Conservation (phyloP, 1,140 invertebrate genomes). For the Mamestra configurata region DNA sequence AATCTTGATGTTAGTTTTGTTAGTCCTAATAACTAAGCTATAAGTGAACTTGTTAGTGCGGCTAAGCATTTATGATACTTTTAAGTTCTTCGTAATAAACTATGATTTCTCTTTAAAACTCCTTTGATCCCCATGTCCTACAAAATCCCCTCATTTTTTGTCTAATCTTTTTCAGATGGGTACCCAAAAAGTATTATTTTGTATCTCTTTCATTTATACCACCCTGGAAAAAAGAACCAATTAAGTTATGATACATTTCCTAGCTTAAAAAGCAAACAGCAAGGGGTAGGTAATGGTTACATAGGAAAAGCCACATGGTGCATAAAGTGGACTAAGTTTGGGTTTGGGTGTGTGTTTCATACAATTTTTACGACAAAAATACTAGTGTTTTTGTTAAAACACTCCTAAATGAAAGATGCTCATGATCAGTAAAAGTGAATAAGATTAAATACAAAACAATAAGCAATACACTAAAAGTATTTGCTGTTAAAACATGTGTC, state of each 20-base stretch:
- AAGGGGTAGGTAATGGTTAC: not conserved
- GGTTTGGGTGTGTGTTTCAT: too few species aligned
- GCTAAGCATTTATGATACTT: slow-evolving; percentile 63
- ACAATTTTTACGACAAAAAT: too few species aligned
- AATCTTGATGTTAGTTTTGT: slow-evolving; percentile 41
- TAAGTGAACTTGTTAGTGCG: slow-evolving; percentile 63
- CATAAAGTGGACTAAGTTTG: not conserved
- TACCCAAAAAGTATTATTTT: slow-evolving; percentile 40
- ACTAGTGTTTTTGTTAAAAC: too few species aligned
- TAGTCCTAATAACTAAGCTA: slow-evolving; percentile 38
- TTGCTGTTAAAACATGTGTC: too few species aligned
- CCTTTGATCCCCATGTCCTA: slow-evolving; percentile 25
- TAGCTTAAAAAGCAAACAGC: slow-evolving; percentile 24
- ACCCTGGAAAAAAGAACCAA: slow-evolving; percentile 71
- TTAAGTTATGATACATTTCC: slow-evolving; percentile 49
- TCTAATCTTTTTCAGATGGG: slow-evolving; percentile 40
- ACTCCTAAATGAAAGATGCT: too few species aligned
- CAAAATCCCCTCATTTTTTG: slow-evolving; percentile 18
- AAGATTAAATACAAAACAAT: not conserved
- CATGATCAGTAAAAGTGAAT: too few species aligned
- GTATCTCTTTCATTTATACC: slow-evolving; percentile 67
- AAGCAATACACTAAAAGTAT: not conserved
- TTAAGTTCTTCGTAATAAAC: slow-evolving; percentile 22
- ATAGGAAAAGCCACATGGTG: slow-evolving; percentile 23
- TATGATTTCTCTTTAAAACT: slow-evolving; percentile 36